Evolutionary conservation across 2,888 invertebrate species (phyloP).

Genomic region (Hirtodrosophila alboralis): DNA sequence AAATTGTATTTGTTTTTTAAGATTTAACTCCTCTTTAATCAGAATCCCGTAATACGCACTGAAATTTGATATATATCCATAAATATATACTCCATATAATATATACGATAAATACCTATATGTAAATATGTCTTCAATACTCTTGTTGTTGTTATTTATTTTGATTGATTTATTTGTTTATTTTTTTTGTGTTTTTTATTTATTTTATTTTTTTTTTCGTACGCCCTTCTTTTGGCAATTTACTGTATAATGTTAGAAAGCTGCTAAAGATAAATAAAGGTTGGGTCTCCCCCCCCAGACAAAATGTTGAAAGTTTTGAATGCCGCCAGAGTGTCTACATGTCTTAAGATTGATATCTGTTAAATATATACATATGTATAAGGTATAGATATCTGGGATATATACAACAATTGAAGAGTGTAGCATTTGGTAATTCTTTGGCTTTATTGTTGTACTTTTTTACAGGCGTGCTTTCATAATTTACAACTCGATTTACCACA

Average conservation of each 20-base stretch:
- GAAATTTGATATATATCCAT: slow-evolving; percentile 14
- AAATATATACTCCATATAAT: slow-evolving; percentile 2
- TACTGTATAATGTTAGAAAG: slow-evolving; percentile 62
- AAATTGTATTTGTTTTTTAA: slow-evolving; percentile 39
- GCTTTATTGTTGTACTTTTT: slow-evolving; percentile 21
- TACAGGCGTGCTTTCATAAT: slow-evolving; percentile 14
- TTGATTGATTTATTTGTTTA: slow-evolving; percentile 28
- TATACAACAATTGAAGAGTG: too few relatives aligned
- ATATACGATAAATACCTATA: background rate
- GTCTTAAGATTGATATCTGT: slow-evolving; percentile 24
- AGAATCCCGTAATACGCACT: slow-evolving; percentile 32
- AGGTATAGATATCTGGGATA: too few relatives aligned
- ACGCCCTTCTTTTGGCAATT: slow-evolving; percentile 64
- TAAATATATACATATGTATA: background rate
- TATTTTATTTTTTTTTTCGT: slow-evolving; percentile 27
- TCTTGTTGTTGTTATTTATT: slow-evolving; percentile 11
- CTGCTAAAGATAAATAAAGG: slow-evolving; percentile 74
- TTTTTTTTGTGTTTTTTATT: slow-evolving; percentile 34
- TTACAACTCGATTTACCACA: slow-evolving; percentile 20
- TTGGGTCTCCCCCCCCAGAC: slow-evolving; percentile 37
- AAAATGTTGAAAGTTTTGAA: slow-evolving; percentile 43
- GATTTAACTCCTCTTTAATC: slow-evolving; percentile 30
- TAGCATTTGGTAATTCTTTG: too few relatives aligned
- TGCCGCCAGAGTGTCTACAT: slow-evolving; percentile 27
- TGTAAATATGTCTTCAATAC: background rate